Base-by-base conservation (phyloP, 1,140 invertebrate genomes). In the Zaprionus kolodkinae region DNA sequence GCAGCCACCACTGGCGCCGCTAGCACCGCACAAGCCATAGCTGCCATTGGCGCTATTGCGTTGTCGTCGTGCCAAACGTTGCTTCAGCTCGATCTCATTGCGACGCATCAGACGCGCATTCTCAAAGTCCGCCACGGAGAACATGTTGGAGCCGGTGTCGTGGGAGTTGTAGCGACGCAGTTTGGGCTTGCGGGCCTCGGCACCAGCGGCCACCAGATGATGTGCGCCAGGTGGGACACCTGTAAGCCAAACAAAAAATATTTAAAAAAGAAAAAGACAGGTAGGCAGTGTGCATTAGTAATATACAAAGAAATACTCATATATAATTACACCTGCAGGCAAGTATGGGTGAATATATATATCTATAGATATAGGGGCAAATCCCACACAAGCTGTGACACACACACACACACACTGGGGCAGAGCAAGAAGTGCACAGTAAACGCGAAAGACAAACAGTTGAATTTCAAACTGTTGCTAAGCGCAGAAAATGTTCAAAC, bases 81-180 rank as follows among this genome's bases (percentile, higher is more conserved):
- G 87, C 76, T 85, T 91, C 70, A 92, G 40, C 82, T 92, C 92
- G 59, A 92, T 91, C 82, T 92, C 92, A 57, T 92, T 92, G 64
- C 92, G 92, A n/a, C 92, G 87, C 45, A 90, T 92, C 56, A 92
- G 69, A 33, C 92, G 84, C 17, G 92, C 92, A 66, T 92, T 92
- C 64, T 92, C 92, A 60, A 92, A 92, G 57, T 92, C 92, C 5
- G 92, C 91, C 57, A 92, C 92, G 30, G 92, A 92, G 76, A 92
- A 92, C 92, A 92, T 92, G 67, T 92, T 92, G 17, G 91, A 88
- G 76, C 91, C 91, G 25, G 91, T 92, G 62, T 92, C 92, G 78
- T 92, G 92, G 59, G 92, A 92, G 78, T 92, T 92, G 45, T 91
- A 92, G 35, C 92, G 86, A 60, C 92, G 77, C 67, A 92, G 63